Base-by-base conservation (phyloP, 2,797 vertebrate genomes). In the Propithecus deckenii region DNA sequence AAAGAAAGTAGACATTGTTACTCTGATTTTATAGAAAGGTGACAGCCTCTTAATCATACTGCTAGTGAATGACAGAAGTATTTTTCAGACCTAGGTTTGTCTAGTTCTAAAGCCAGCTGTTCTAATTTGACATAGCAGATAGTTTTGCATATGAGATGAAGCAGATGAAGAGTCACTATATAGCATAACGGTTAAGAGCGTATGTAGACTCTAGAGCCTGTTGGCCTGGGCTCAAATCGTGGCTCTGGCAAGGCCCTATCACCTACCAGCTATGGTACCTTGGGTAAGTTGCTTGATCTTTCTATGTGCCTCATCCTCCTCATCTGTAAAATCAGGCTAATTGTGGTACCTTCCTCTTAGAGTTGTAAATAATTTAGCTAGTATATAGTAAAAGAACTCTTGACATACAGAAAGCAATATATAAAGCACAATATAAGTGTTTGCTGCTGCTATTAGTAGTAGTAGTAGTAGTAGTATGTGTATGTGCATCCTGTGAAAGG, bases 351-450 rank as follows among this genome's bases (percentile, higher is more conserved):
- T 89, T 78, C 74, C n/a, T 90, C 41, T 84, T 94, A 48, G 18
- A 81, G 12, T 88, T 86, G 35, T 80, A 72, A 90, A 63, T 84
- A 86, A 86, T 85, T 86, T 87, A 71, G 86, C 92, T 75, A 84
- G 43, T 69, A 57, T 65, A 28, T 43, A 85, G n/a, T 92, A 85
- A 38, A 71, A 80, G 2, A 48, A 52, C 75, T 67, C 23, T 22
- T 81, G 25, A 18, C 38, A 63, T 38, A 38, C 20, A 35, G 28
- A 72, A 93, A 57, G 48, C 32, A 61, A 71, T 69, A 23, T 41
- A n/a, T 80, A 38, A 84, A 79, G 35, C 25, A 85, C 35, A 69
- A 5, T 67, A 0, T 93, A 65, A 10, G 12, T 83, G 25, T 96
- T 85, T 78, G 38, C 28, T 89, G 35, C 17, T 86, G 67, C 5